Evolutionary conservation across 2,888 invertebrate genomes (phyloP), one percentile per base, ranked within the genome.

Genomic region (Amphipoea lucens): DNA sequence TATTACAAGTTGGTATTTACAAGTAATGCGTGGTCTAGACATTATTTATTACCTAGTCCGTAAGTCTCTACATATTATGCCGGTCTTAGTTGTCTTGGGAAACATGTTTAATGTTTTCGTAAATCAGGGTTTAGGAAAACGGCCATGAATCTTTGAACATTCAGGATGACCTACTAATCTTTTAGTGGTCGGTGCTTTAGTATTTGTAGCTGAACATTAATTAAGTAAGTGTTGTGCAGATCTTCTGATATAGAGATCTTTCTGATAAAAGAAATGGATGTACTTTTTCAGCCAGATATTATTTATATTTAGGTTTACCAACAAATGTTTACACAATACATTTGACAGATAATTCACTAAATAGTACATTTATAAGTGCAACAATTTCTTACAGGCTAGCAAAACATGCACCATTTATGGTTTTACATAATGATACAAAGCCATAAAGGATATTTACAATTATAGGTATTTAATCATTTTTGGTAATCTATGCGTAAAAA

Each of bases 31-130:
- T 79, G 60, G 77, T 65, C 83, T 85, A 83, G 83, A 83, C 77
- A 40, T 87, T 81, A 83, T 86, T 87, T 85, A 85, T 85, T 71
- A 48, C 69, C 1, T 65, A 67, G 78, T 23, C 72, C 72, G 65
- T 84, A 79, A 75, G 75, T 77, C 82, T 77, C 82, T 78, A 78
- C 78, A 84, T 62, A 82, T 87, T 82, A 82, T n/a, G n/a, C 23
- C n/a, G 23, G 72, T 74, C 65, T 77, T 42, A 79, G 69, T 79
- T 75, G 74, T 71, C 75, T 36, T 4, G 54, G n/a, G 62, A 65
- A 86, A 83, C 69, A 81, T 84, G 82, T 76, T 83, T 79, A 76
- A 84, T 84, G 75, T 84, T 86, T 86, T 67, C 82, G 70, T 84
- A 84, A 86, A 86, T 84, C 76, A 78, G 54, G 72, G 60, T 67